Evolutionary conservation across 2,888 invertebrate species (phyloP), one percentile per base, ranked within the genome.

Genomic region (Octonoba sinensis): DNA sequence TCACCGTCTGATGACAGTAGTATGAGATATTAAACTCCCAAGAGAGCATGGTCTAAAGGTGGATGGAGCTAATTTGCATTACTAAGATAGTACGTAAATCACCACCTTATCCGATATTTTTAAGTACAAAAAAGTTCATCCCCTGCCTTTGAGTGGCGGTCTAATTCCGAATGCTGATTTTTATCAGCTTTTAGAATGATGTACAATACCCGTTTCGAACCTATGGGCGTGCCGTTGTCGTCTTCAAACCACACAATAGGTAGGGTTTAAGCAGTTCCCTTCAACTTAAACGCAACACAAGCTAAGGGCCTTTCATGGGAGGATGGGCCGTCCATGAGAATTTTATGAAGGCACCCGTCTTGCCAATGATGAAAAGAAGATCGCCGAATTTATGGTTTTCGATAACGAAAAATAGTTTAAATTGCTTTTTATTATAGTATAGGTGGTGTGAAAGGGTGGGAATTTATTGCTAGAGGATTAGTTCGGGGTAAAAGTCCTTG

Each of bases 11-110:
- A 24, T 73, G 72, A 73, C 79, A 79, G 59, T 54, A 49, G 51
- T 66, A 65, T 20, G 72, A 65, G 57, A 49, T 60, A 24, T 65
- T 36, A 64, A 76, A 76, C 75, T 75, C 51, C 51, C 66, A 36
- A 60, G 22, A 59, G 27, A 59, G 66, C 69, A 77, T 77, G 64
- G 70, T 62, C 64, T 27, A 64, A 77, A 64, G 62, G 51, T 56
- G 69, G 70, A 20, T 57, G 13, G n/a, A 20, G 51, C 78, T 78
- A 72, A 79, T 79, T 79, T 79, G 79, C 79, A 79, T 79, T 60
- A 73, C 79, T 79, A 73, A 79, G 72, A 79, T 73, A 79, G 22
- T 73, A 59, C 79, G 79, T 79, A 79, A 79, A 79, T 79, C 78
- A 78, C 71, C 57, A 71, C 18, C 78, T 36, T 62, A 65, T 65